Base-by-base conservation (phyloP, 2,797 vertebrate genomes). In the Sebastes aleutianus region DNA sequence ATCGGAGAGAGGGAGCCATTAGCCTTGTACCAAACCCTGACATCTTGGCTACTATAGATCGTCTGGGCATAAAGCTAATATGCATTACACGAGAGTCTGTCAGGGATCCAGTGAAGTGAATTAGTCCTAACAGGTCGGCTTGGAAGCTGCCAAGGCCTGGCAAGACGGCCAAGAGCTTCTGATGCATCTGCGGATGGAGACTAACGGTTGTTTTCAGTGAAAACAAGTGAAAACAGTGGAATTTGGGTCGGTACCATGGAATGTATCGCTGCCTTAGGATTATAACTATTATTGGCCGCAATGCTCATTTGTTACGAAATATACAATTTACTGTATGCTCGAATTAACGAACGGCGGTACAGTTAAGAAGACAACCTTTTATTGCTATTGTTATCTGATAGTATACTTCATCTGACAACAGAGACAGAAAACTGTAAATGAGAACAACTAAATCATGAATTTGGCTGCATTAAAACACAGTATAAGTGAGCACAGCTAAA, bases 41-140 rank as follows among this genome's bases (percentile, higher is more conserved):
- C 59, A 86, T 83, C 78, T 79, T 74, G 64, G 78, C 74, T 70
- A 39, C 63, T 36, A 14, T 58, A 64, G 74, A 85, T 67, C 11
- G 59, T 78, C 61, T 43, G 32, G 78, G 77, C 63, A 70, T 80
- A 65, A 70, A 78, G 79, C 78, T 84, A 83, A 90, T 80, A 81
- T 58, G 32, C 74, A 85, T 89, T 89, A 85, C 80, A 83, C 62
- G 14, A 72, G 36, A 75, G 43, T 79, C 82, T 90, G 79, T 89
- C 82, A 86, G 64, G 65, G 61, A 86, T 85, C 82, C 83, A 83
- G 39, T 88, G 78, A 79, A 77, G 64, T 76, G 77, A 86, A 89
- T 88, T 80, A 80, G 71, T 78, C 59, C 66, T 66, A 85, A 88
- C 87, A 85, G 85, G 87, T 85, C 50, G 20, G 54, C 58, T 87